Conservation (phyloP, 2,888 invertebrate species). For the Homarus gammarus region DNA sequence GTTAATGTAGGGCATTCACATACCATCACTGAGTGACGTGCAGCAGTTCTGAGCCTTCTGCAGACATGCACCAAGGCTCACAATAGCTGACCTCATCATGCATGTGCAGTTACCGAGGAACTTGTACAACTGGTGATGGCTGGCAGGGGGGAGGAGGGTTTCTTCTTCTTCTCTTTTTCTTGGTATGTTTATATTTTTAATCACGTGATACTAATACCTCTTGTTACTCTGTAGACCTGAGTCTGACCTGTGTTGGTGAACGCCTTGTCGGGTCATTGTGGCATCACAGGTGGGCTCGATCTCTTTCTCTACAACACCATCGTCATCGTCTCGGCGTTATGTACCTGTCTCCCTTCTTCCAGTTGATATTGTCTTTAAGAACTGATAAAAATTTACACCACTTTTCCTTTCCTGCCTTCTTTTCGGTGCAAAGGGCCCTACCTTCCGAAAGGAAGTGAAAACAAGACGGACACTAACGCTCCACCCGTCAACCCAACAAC, state of each 20-base stretch:
- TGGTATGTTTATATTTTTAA: conserved; percentile 5
- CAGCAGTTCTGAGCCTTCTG: conserved; percentile 57
- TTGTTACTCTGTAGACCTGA: conserved; percentile 48
- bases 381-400: conserved; percentile 70
- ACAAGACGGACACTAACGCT: conserved; percentile 67
- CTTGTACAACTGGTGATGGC: conserved; percentile 49
- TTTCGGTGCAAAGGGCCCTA: conserved; percentile 70
- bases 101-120: conserved; percentile 56
- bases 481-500: conserved; percentile 57
- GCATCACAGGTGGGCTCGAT: conserved; percentile 47
- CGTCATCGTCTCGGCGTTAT: conserved; percentile 42
- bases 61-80: conserved; percentile 36
- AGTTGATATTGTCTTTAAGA: conserved; percentile 57
- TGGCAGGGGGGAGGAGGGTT: conserved; percentile 7
- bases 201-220: conserved; percentile 41
- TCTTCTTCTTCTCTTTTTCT: conserved; percentile 18
- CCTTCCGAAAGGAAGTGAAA: conserved; percentile 68
- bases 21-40: conserved; percentile 28
- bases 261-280: conserved; percentile 21
- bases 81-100: conserved; percentile 37
- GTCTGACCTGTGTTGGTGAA: conserved; percentile 32
- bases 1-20: conserved; percentile 68
- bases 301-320: conserved; percentile 39
- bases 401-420: conserved; percentile 73
- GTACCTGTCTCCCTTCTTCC: conserved; percentile 60